Evolutionary conservation across 2,113 vertebrate genomes (phyloP).

Genomic region (Paramormyrops kingsleyae): DNA sequence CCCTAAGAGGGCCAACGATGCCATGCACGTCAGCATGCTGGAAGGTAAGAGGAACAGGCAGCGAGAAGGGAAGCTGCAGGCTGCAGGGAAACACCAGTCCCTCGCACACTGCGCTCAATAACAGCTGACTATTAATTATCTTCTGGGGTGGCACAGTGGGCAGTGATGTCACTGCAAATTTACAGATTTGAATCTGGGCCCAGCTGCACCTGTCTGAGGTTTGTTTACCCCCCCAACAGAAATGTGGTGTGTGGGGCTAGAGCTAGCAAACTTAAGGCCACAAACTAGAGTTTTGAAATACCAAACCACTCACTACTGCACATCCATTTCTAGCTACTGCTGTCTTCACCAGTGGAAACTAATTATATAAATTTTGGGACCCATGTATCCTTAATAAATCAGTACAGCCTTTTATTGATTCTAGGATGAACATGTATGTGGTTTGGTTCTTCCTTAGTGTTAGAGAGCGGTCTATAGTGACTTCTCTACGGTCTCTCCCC

Average conservation of each 20-base stretch:
- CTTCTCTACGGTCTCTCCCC: background rate
- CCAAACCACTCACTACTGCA: background rate
- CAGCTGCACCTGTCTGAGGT: background rate
- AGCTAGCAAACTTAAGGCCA: background rate
- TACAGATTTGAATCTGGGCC: background rate
- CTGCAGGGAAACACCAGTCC: background rate
- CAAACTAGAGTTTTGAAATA: background rate
- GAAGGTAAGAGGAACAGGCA: slow-evolving; percentile 69
- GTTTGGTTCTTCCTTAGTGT: background rate
- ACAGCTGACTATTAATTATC: background rate
- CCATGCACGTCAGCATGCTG: slow-evolving; percentile 99
- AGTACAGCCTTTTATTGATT: background rate
- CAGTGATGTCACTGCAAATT: background rate
- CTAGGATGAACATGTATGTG: background rate
- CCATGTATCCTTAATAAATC: background rate
- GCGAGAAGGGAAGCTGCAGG: background rate
- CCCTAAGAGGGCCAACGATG: slow-evolving; percentile 94
- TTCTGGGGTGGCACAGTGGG: background rate
- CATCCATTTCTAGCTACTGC: background rate
- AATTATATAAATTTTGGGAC: background rate
- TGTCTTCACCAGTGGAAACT: background rate
- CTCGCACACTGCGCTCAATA: background rate
- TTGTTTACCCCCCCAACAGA: background rate
- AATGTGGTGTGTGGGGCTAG: background rate
- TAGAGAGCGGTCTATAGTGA: background rate